phyloP scores from a whole-genome alignment of 2,888 invertebrate genomes.

The Drosophila hawaiiensis region DNA sequence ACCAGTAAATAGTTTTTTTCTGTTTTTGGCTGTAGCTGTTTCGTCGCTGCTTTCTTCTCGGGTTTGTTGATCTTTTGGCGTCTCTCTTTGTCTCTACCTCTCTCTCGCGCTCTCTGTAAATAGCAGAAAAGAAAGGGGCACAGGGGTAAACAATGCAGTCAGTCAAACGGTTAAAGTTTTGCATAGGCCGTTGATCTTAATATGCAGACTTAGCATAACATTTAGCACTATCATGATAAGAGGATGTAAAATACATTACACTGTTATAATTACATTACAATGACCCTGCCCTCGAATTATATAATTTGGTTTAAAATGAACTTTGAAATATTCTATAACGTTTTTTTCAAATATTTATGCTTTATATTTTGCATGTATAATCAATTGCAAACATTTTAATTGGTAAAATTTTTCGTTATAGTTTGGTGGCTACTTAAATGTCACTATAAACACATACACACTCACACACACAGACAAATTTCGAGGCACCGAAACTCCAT shows the following conservation, averaged over 20 bases:
- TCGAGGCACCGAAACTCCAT: conserved; percentile 60
- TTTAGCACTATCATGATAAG: conserved; percentile 29
- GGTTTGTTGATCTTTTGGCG: conserved; percentile 53
- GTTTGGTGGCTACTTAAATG: conserved; percentile 33
- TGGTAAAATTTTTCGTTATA: not conserved
- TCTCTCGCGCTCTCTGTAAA: conserved; percentile 44
- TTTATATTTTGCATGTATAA: not conserved
- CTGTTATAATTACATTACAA: not conserved
- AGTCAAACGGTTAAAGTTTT: conserved; percentile 40
- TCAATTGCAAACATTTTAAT: not conserved
- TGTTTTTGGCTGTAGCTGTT: conserved; percentile 38
- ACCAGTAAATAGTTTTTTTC: conserved; percentile 39
- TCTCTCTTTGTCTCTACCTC: conserved; percentile 39
- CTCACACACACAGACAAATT: conserved; percentile 37
- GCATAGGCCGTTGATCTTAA: conserved; percentile 37
- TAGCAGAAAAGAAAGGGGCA: conserved; percentile 76
- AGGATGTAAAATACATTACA: conserved; percentile 9
- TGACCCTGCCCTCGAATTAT: conserved; percentile 23
- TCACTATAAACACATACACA: conserved; percentile 37
- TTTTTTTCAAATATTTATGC: not conserved
- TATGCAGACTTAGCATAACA: not conserved
- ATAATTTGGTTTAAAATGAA: not conserved
- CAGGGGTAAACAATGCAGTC: conserved; percentile 77
- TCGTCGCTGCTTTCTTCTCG: conserved; percentile 66
- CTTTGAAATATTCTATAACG: not conserved